Evolutionary conservation across 2,797 vertebrate species (phyloP).

Genomic region (Corythornis leucogaster): DNA sequence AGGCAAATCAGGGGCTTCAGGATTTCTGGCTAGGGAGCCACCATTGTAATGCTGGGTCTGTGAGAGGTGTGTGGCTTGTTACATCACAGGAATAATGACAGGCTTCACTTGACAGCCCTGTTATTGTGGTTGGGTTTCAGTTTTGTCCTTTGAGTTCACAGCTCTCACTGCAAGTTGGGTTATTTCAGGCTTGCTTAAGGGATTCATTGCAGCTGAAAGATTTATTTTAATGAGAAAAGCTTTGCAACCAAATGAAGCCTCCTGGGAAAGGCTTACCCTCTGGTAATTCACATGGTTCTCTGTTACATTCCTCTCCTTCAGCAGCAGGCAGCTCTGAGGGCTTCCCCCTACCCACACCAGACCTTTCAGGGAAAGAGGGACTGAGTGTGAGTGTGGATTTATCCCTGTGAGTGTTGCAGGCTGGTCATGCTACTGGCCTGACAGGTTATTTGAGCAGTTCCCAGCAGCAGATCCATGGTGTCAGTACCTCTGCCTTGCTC

Average conservation of each 20-base stretch:
- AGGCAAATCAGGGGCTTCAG: neutral
- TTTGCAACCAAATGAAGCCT: neutral
- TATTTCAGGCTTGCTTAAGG: neutral
- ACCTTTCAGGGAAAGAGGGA: neutral
- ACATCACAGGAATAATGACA: conserved; percentile 44
- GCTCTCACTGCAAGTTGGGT: neutral
- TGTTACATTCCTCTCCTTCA: neutral
- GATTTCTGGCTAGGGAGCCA: neutral
- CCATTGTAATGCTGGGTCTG: neutral
- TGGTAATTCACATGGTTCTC: neutral
- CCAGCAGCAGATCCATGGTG: neutral
- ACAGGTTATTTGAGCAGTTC: neutral
- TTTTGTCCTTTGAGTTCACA: neutral
- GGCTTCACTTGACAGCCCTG: neutral
- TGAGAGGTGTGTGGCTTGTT: neutral
- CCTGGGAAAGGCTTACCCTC: neutral
- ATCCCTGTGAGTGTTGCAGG: neutral
- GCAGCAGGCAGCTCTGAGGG: neutral
- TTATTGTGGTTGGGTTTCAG: neutral
- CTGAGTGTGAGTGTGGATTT: neutral
- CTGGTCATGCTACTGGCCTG: neutral
- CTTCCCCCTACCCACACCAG: neutral
- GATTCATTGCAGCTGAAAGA: neutral
- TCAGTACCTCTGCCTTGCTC: neutral
- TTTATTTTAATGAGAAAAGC: neutral